Base-by-base conservation (phyloP, 2,888 invertebrate genomes). In the Philaethria dido region DNA sequence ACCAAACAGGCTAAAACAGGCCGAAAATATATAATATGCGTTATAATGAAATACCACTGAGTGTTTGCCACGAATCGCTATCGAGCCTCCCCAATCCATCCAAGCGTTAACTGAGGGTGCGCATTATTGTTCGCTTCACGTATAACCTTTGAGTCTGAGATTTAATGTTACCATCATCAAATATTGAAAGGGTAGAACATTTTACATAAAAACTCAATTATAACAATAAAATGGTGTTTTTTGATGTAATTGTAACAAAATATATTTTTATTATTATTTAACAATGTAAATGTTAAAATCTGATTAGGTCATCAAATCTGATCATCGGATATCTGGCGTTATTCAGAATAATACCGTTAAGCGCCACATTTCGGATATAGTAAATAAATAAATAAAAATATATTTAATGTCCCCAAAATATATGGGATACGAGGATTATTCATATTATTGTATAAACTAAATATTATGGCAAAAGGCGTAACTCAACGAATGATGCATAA, bases 61-160 rank as follows among this genome's bases (percentile, higher is more conserved):
- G 18, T 45, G 44, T 45, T 29, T 42, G 13, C 59, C 44, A 29
- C 29, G 44, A 36, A 45, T 25, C 18, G 50, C 42, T 18, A 18
- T 63, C 33, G 25, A 44, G 63, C 18, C 60, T 33, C n/a, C 79
- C 78, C 78, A 77, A 83, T 81, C 77, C 82, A 84, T 79, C 72
- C 80, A 70, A 82, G 84, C 84, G 82, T 84, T 82, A 82, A 84
- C 78, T 82, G 83, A 84, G 81, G 78, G 76, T 77, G 80, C 78
- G 80, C 57, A 22, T 84, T 83, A 85, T 83, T 84, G 83, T 79
- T 80, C 85, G 78, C 81, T 80, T 76, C 81, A 77, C 75, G 77
- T 78, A 75, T 70, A 77, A 77, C 77, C 81, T 78, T 78, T 76
- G 78, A 78, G 77, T 74, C 75, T 39, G 22, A 55, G 77, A 74